A percentile compares a stretch with the other conserved stretches of the same genome.
phyloP scores from a whole-genome alignment of 2,113 vertebrate genomes.

The Empidonax traillii region DNA sequence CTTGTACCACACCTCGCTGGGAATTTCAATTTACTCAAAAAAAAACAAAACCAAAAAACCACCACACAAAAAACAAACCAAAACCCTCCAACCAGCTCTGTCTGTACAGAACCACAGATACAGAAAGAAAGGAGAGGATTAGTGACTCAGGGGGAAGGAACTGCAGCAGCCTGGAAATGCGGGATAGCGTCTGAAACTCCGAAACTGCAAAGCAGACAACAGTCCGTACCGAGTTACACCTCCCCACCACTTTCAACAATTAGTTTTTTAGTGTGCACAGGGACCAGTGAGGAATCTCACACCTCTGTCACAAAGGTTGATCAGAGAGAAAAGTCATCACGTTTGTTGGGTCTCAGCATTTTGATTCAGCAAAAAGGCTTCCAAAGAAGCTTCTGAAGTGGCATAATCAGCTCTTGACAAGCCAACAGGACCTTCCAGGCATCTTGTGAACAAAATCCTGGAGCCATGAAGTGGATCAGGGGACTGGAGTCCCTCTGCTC shows the following conservation, averaged over 20 bases:
- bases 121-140: not conserved
- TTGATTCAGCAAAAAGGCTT: not conserved
- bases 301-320: not conserved
- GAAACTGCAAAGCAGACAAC: not conserved
- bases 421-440: not conserved
- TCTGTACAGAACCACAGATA: rapidly evolving
- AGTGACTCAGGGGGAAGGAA: not conserved
- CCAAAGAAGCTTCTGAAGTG: not conserved
- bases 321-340: not conserved
- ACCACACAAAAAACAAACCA: too few species aligned
- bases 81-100: not conserved
- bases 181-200: not conserved
- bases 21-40: not conserved
- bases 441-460: not conserved
- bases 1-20: not conserved
- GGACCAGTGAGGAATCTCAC: not conserved
- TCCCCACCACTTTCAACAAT: not conserved
- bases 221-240: rapidly evolving
- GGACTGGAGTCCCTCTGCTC: not conserved
- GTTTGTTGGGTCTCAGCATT: not conserved
- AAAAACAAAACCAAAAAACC: not conserved
- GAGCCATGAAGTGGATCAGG: too few species aligned
- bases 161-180: not conserved
- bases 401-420: not conserved
- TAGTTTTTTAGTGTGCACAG: not conserved